phyloP scores from a whole-genome alignment of 2,888 invertebrate species.

The Tridacna gigas region DNA sequence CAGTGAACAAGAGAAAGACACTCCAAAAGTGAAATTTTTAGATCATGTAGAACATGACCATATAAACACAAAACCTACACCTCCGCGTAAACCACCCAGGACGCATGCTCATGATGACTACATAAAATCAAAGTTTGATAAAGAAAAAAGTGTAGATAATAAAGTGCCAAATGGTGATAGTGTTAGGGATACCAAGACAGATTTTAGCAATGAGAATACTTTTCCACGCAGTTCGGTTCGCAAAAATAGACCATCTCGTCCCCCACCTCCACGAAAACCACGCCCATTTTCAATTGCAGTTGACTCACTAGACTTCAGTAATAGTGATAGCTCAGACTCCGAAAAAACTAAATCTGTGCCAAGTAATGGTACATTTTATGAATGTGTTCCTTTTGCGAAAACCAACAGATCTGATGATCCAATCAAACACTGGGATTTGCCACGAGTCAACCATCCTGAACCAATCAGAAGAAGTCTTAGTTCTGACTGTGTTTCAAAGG shows the following conservation, averaged over 20 bases:
- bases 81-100: constrained; percentile 76
- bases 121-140: constrained; percentile 67
- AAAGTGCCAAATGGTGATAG: constrained; percentile 18
- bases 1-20: background rate
- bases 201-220: constrained; percentile 11
- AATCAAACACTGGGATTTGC: constrained; percentile 71
- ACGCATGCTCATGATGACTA: constrained; percentile 80
- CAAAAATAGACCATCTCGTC: constrained; percentile 62
- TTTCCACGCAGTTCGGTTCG: constrained; percentile 14
- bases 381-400: constrained; percentile 33
- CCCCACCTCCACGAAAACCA: constrained; percentile 65
- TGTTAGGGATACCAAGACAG: constrained; percentile 6
- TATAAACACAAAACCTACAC: constrained; percentile 36
- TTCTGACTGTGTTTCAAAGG: constrained; percentile 75
- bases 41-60: constrained; percentile 11
- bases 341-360: constrained; percentile 22
- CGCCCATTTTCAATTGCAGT: constrained; percentile 66
- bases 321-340: constrained; percentile 35
- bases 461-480: constrained; percentile 76
- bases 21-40: constrained; percentile 27
- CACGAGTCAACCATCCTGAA: constrained; percentile 52
- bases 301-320: constrained; percentile 48
- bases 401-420: constrained; percentile 29
- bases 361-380: constrained; percentile 58
- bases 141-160: constrained; percentile 38